Base-by-base conservation (phyloP, 2,888 invertebrate species). In the Lasioglossum pauxillum region DNA sequence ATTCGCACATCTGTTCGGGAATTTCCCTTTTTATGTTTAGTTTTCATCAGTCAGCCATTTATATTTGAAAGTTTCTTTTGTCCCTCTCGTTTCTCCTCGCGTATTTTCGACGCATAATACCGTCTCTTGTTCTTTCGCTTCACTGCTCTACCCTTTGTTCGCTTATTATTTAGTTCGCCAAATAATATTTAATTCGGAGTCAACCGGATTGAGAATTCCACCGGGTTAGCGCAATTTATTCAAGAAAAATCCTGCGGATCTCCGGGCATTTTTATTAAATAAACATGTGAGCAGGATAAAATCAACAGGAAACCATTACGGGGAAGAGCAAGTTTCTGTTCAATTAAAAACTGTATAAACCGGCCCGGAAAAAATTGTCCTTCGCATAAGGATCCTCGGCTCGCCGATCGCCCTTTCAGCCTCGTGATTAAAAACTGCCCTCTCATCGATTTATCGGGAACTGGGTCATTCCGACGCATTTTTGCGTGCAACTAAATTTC, bases 31-130 rank as follows among this genome's bases (percentile, higher is more conserved):
- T 64, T 64, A 31, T 64, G 64, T 64, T 64, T 64, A 64, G 64
- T 14, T 64, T 64, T 27, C 64, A 64, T 64, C 64, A 64, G 64
- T 14, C 64, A 64, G 64, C 64, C 64, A 31, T 64, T 31, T 64
- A 64, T 64, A 64, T 64, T 64, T 5, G 31, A 64, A 31, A 31
- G 31, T 64, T 64, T 64, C 64, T 16, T 64, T n/a, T 16, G 64
- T 64, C 31, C 16, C n/a, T 31, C 31, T 31, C 5, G 27, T 31
- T 27, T 64, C 31, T 2, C 64, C 16, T 16, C 31, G 16, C 64
- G 27, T 14, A 31, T 31, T 27, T 31, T 2, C 64, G 16, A 0
- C 27, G 27, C 7, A 16, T 64, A 64, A 31, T 31, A 64, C 64
- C 16, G 0, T 16, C 31, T 5, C 27, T 5, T 64, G 64, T 31